A percentile compares a stretch with the other conserved stretches of the same genome.
Conservation (phyloP, 2,888 invertebrate genomes). For the Syrphus vitripennis region DNA sequence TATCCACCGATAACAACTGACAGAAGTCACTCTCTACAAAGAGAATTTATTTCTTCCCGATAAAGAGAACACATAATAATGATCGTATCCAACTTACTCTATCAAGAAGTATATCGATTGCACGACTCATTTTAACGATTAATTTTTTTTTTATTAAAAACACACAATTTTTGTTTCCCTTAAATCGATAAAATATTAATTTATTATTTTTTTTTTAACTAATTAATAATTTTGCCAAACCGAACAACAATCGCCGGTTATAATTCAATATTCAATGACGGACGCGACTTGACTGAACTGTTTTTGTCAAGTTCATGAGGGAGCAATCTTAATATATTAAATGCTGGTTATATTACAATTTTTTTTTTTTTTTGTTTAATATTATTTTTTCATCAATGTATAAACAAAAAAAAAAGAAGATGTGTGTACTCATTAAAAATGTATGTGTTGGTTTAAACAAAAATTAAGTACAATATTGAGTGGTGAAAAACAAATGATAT, state of each 20-base stretch:
- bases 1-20: slow-evolving; percentile 17
- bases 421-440: slow-evolving; percentile 42
- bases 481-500: slow-evolving; percentile 57
- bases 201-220: background rate
- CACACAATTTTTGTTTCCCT: background rate
- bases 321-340: slow-evolving; percentile 63
- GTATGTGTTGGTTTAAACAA: slow-evolving; percentile 25
- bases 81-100: slow-evolving; percentile 77
- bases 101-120: slow-evolving; percentile 79
- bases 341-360: slow-evolving; percentile 49
- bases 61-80: slow-evolving; percentile 18
- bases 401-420: slow-evolving; percentile 24
- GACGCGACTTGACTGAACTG: slow-evolving; percentile 71
- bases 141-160: slow-evolving; percentile 31
- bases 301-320: slow-evolving; percentile 65
- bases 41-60: background rate
- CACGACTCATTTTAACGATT: slow-evolving; percentile 76
- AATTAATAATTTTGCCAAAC: background rate
- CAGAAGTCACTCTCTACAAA: slow-evolving; percentile 8
- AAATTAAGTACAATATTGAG: slow-evolving; percentile 35
- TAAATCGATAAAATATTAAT: background rate
- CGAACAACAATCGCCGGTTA: slow-evolving; percentile 44
- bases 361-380: background rate
- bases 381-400: slow-evolving; percentile 2
- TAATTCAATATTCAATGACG: slow-evolving; percentile 69